Conservation (phyloP, 1,140 invertebrate species). For the Caenorhabditis tropicalis region DNA sequence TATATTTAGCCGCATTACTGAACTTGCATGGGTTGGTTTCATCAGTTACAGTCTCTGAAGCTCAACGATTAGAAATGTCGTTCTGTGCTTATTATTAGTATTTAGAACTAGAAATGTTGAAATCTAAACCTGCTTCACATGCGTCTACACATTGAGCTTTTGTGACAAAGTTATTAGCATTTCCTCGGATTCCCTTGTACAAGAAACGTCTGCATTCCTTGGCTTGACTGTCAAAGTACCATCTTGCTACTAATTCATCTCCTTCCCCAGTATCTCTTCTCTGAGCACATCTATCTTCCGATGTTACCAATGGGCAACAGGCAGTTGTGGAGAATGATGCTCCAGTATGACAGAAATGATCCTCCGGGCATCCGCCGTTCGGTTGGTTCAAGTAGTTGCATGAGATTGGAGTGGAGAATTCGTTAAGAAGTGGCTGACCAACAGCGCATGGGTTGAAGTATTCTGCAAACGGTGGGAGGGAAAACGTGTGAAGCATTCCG, state of each 20-base stretch:
- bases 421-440: conserved; percentile 66
- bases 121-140: conserved; percentile 50
- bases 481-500: conserved; percentile 25
- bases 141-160: conserved; percentile 57
- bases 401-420: conserved; percentile 66
- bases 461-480: conserved; percentile 46
- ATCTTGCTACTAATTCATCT: conserved; percentile 67
- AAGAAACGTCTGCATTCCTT: conserved; percentile 70
- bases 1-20: conserved; percentile 49
- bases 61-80: neutral
- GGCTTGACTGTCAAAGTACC: conserved; percentile 66
- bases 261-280: conserved; percentile 64
- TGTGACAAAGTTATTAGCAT: conserved; percentile 70
- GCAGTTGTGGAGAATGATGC: conserved; percentile 67
- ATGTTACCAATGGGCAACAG: conserved; percentile 61
- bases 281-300: conserved; percentile 62
- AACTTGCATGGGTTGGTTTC: conserved; percentile 57
- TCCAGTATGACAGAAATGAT: conserved; percentile 65
- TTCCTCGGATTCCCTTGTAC: conserved; percentile 69
- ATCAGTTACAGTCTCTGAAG: conserved; percentile 40
- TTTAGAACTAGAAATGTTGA: neutral
- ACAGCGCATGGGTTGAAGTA: conserved; percentile 69
- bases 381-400: conserved; percentile 70
- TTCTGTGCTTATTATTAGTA: neutral
- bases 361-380: conserved; percentile 70